Percentiles rank a stretch among this genome's conserved stretches.
These are phyloP conservation scores for Schizopygopsis malacanthus DNA, from an alignment of 2,797 vertebrate genomes.

Conservation along the genomic window DNA sequence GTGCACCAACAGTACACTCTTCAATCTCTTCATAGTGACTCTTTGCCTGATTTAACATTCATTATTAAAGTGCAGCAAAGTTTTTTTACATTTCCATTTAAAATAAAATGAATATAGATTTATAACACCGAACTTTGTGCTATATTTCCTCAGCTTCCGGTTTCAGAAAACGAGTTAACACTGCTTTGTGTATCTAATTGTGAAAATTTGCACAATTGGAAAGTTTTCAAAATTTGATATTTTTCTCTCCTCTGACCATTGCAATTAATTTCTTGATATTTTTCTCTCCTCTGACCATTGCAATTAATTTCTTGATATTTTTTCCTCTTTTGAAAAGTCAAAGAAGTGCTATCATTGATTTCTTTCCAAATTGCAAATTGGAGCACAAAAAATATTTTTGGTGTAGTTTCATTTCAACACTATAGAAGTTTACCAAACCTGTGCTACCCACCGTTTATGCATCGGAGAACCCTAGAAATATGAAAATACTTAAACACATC, in stretches of 20 bases:
- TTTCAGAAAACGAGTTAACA: background rate
- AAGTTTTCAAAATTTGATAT: background rate
- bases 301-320: background rate
- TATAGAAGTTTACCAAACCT: background rate
- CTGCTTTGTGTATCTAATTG: background rate
- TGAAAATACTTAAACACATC: background rate
- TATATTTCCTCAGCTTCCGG: background rate
- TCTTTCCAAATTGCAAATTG: background rate
- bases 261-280: background rate
- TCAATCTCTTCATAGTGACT: background rate
- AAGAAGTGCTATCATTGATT: background rate
- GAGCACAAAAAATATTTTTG: background rate
- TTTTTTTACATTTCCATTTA: background rate
- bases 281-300: background rate
- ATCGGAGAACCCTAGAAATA: background rate
- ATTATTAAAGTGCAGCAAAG: background rate
- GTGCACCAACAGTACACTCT: background rate
- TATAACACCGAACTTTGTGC: background rate
- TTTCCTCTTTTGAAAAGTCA: background rate
- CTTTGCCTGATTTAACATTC: background rate
- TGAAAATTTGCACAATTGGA: too few species aligned
- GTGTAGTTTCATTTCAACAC: background rate
- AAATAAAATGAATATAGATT: background rate
- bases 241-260: background rate
- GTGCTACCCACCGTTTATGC: background rate